Percentiles rank a stretch among this genome's conserved stretches.
phyloP scores from a whole-genome alignment of 2,888 invertebrate species.

The Melieria picta region DNA sequence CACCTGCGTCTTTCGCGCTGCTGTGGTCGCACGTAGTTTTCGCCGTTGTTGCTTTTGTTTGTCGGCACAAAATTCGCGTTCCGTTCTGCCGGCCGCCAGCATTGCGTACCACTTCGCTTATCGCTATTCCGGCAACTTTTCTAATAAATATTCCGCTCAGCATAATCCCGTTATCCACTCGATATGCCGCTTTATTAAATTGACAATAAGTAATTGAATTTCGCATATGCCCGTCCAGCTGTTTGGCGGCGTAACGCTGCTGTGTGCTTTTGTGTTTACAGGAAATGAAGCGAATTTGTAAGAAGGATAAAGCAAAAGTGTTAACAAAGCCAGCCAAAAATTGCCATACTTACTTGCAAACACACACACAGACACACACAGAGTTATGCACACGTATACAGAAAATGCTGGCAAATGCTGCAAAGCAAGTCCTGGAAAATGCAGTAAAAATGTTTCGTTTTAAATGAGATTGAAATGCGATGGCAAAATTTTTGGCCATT shows the following conservation, averaged over 20 bases:
- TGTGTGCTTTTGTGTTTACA: conserved; percentile 12
- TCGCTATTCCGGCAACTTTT: conserved; percentile 19
- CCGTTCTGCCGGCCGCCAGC: too few species aligned
- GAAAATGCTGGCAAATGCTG: too few species aligned
- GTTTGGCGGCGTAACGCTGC: neutral
- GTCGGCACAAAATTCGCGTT: conserved; percentile 1
- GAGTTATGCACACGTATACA: too few species aligned
- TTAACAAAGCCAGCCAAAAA: neutral
- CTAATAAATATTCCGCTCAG: conserved; percentile 37
- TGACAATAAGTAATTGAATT: conserved; percentile 40
- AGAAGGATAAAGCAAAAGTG: conserved; percentile 11
- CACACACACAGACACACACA: too few species aligned
- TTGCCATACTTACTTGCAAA: too few species aligned
- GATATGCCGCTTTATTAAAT: conserved; percentile 37
- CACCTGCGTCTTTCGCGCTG: too few species aligned
- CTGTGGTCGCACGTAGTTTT: too few species aligned
- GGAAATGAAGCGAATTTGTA: conserved; percentile 24
- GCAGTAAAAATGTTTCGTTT: too few species aligned
- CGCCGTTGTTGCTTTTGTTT: neutral
- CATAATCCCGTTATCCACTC: conserved; percentile 38
- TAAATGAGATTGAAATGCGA: too few species aligned
- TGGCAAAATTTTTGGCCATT: too few species aligned
- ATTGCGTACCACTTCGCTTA: too few species aligned
- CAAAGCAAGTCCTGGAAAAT: too few species aligned
- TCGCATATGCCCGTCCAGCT: neutral